Evolutionary conservation across 2,113 vertebrate species (phyloP).

Genomic region (Piprites chloris): DNA sequence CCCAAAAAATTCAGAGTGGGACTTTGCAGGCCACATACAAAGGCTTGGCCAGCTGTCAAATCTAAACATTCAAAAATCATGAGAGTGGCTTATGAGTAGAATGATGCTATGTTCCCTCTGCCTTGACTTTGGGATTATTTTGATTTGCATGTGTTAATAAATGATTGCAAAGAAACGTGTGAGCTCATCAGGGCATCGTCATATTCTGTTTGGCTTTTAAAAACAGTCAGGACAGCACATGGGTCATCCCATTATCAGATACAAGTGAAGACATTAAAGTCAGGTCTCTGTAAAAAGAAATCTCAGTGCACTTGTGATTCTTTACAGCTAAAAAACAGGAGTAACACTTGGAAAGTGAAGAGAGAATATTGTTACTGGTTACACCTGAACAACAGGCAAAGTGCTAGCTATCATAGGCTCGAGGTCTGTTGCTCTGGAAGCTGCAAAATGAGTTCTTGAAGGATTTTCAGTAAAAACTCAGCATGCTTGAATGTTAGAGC

Average conservation of each 20-base stretch:
- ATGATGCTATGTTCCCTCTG: neutral
- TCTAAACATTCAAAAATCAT: neutral
- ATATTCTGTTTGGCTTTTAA: neutral
- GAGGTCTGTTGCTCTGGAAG: neutral
- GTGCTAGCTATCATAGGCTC: neutral
- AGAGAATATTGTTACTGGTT: neutral
- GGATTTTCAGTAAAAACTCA: neutral
- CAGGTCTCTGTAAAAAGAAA: neutral
- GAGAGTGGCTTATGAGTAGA: neutral
- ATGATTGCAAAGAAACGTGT: neutral
- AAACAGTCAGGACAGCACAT: neutral
- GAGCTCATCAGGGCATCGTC: neutral
- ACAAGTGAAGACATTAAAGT: neutral
- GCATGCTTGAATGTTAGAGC: neutral
- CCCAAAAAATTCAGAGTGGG: neutral
- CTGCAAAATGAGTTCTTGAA: neutral
- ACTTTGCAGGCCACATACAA: neutral
- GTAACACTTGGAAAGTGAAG: neutral
- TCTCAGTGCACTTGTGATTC: neutral
- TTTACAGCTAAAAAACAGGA: neutral
- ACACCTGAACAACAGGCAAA: neutral
- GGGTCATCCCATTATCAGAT: neutral
- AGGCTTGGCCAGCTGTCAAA: neutral
- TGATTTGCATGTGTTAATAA: neutral
- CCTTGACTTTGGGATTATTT: neutral